These are phyloP conservation scores for Philhelius pedissequus DNA, from an alignment of 2,888 invertebrate species.

Conservation along the genomic window DNA sequence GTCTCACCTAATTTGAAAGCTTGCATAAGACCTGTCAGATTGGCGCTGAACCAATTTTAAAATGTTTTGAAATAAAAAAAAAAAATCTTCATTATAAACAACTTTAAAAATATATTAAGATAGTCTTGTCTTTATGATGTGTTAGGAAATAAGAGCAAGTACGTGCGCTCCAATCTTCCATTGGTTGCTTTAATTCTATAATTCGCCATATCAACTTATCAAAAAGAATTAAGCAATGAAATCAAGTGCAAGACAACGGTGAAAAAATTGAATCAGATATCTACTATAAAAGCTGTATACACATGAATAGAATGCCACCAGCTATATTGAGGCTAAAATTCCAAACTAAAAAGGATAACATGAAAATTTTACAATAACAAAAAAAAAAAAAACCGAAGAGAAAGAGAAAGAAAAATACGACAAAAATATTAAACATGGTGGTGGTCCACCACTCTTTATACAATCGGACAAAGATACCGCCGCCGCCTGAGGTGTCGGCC, in stretches of 20 bases:
- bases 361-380: background rate
- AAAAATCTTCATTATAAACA: no score
- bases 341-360: constrained; percentile 14
- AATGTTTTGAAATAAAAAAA: no score
- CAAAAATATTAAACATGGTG: constrained; percentile 55
- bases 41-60: no score
- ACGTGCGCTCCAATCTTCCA: no score
- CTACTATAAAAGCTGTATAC: constrained; percentile 6
- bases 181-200: background rate
- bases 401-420: constrained; percentile 5
- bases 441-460: constrained; percentile 63
- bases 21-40: no score
- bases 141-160: no score
- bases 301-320: no score
- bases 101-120: no score
- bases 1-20: no score
- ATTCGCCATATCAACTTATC: background rate
- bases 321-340: background rate
- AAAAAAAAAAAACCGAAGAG: background rate
- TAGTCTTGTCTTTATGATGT: no score
- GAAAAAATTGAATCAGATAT: constrained; percentile 23
- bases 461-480: constrained; percentile 72
- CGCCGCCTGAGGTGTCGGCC: constrained; percentile 73
- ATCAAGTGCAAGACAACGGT: background rate
- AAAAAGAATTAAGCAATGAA: background rate